Base-by-base conservation (phyloP, 2,113 vertebrate genomes). In the Cottus gobio region DNA sequence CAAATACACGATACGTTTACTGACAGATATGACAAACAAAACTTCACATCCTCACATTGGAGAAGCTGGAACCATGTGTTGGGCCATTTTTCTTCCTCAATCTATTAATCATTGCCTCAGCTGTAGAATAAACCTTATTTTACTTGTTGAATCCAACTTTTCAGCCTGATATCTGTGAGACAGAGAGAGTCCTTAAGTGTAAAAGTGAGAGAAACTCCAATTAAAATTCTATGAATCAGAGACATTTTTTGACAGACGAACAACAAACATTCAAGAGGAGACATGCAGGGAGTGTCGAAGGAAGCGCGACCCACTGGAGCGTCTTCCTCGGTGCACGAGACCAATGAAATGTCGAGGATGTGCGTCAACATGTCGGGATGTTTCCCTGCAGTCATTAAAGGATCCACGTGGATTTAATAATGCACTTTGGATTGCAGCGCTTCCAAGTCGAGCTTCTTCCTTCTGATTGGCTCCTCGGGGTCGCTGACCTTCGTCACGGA, bases 401-500 rank as follows among this genome's bases (percentile, higher is more conserved):
- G 36, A 66, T 44, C 75, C 0, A 0, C 75, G n/a, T 34, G 30
- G 54, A 36, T 52, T 77, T n/a, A 77, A 84, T 70, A 28, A 84
- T 77, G 0, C 42, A 12, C 68, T 34, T 24, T 42, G 48, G 34
- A 24, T 15, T 20, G 12, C 3, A 39, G 54, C 4, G 42, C 52
- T 74, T 36, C 31, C 15, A 15, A n/a, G 37, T 20, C 8, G 18
- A 73, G 31, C 11, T 10, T 52, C 12, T n/a, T 56, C 57, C 30
- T 73, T 57, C 10, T 70, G 54, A 56, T 86, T 89, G 78, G 50
- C 73, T 79, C 84, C 44, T 2, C 6, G 1, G 46, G 88, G 85
- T 86, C 76, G 10, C 90, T 89, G 57, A 87, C 80, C 91, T 86
- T 57, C 44, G 67, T 62, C 90, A 65, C n/a, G n/a, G n/a, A n/a